A percentile compares a stretch with the other conserved stretches of the same genome.
phyloP scores from a whole-genome alignment of 2,113 vertebrate species.

The Gopherus flavomarginatus region DNA sequence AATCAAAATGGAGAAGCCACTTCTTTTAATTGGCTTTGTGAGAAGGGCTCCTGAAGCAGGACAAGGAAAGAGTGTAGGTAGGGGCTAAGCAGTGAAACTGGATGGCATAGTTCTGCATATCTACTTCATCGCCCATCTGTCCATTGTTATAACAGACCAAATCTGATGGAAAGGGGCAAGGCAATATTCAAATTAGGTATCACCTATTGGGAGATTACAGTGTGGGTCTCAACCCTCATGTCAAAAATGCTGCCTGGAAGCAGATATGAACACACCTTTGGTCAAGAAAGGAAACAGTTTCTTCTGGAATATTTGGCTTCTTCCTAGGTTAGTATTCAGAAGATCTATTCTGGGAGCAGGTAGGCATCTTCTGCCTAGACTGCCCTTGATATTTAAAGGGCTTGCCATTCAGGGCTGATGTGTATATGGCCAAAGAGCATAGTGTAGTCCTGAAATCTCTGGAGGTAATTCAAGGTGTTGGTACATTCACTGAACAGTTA shows the following conservation, averaged over 20 bases:
- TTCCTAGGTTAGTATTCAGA: not conserved
- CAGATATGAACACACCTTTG: not conserved
- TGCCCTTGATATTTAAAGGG: not conserved
- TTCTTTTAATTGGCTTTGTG: not conserved
- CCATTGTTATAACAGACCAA: not conserved
- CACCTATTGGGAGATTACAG: not conserved
- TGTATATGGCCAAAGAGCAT: not conserved
- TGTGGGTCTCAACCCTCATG: not conserved
- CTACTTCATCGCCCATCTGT: not conserved
- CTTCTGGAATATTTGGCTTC: not conserved
- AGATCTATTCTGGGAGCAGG: not conserved
- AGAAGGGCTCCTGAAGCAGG: not conserved
- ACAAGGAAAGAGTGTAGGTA: not conserved
- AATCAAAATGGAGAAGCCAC: not conserved
- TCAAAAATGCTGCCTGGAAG: not conserved
- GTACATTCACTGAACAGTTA: not conserved
- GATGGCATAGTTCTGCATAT: not conserved
- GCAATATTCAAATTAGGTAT: not conserved
- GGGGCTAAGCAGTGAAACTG: accelerated
- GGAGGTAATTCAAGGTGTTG: not conserved
- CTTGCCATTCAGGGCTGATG: not conserved
- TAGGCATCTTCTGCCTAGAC: not conserved
- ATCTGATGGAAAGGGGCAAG: not conserved
- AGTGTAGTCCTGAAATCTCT: not conserved
- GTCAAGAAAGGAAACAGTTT: not conserved